Percentiles rank a stretch among this genome's conserved stretches.
Conservation (phyloP, 2,797 vertebrate species). For the Oreochromis grahami region DNA sequence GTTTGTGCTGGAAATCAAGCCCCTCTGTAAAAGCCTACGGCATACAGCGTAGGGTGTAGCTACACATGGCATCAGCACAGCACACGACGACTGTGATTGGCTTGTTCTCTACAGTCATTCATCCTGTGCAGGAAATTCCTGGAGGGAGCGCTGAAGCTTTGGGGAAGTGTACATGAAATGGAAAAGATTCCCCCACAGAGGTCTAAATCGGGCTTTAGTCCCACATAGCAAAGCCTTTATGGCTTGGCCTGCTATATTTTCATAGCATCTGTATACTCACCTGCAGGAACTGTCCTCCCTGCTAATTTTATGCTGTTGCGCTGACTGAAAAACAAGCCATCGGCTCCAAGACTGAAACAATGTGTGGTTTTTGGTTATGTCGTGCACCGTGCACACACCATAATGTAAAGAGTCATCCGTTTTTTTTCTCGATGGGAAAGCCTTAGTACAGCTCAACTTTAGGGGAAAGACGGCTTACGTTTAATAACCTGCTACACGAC, state of each 20-base stretch:
- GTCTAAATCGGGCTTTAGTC: background rate
- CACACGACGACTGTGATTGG: background rate
- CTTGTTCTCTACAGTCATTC: background rate
- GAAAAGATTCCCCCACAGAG: background rate
- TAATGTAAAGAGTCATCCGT: accelerated
- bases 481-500: background rate
- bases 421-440: background rate
- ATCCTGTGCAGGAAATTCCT: background rate
- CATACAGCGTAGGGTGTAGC: background rate
- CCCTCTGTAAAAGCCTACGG: background rate
- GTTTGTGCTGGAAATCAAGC: background rate
- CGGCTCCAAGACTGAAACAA: background rate
- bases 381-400: background rate
- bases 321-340: background rate
- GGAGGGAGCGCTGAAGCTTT: background rate
- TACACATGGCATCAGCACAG: background rate
- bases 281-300: background rate
- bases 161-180: background rate
- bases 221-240: background rate
- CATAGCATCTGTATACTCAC: background rate
- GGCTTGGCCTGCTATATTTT: background rate
- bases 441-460: accelerated
- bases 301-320: background rate
- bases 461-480: background rate
- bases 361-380: background rate